Evolutionary conservation across 2,113 vertebrate species (phyloP).

Genomic region (Eulemur rufifrons): DNA sequence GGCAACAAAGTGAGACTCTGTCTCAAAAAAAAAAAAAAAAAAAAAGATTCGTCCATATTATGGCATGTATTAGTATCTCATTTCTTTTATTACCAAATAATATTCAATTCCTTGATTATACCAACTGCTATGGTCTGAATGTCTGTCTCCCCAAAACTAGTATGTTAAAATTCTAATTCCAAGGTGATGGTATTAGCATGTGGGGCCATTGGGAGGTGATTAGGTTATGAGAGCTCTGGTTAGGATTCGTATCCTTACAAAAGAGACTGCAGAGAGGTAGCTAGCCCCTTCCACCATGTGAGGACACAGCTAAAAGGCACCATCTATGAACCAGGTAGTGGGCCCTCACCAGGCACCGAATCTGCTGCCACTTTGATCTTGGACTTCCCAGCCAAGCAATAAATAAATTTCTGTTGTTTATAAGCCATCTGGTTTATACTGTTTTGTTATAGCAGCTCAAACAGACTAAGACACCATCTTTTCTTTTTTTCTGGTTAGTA

Average conservation of each 20-base stretch:
- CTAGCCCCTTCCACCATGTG: too few species aligned
- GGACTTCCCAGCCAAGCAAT: neutral
- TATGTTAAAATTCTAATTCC: neutral
- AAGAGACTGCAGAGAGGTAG: too few species aligned
- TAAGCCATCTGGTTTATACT: neutral
- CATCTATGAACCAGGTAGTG: neutral
- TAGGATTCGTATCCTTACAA: neutral
- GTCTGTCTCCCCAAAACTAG: neutral
- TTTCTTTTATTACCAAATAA: neutral
- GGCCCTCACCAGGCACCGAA: neutral
- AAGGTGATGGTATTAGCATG: too few species aligned
- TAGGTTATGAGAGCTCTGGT: neutral
- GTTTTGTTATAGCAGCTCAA: neutral
- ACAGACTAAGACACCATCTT: neutral
- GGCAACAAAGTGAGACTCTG: too few species aligned
- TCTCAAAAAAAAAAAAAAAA: too few species aligned
- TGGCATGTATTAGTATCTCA: too few species aligned
- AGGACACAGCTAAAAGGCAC: too few species aligned
- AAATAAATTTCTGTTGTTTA: neutral
- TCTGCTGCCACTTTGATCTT: neutral
- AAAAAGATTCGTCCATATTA: too few species aligned
- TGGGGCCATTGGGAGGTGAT: neutral
- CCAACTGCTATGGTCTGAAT: neutral
- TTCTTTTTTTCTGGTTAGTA: too few species aligned
- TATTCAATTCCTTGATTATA: neutral